Percentiles rank a stretch among this genome's conserved stretches.
phyloP scores from a whole-genome alignment of 2,888 invertebrate genomes.

The Myopa tessellatipennis region DNA sequence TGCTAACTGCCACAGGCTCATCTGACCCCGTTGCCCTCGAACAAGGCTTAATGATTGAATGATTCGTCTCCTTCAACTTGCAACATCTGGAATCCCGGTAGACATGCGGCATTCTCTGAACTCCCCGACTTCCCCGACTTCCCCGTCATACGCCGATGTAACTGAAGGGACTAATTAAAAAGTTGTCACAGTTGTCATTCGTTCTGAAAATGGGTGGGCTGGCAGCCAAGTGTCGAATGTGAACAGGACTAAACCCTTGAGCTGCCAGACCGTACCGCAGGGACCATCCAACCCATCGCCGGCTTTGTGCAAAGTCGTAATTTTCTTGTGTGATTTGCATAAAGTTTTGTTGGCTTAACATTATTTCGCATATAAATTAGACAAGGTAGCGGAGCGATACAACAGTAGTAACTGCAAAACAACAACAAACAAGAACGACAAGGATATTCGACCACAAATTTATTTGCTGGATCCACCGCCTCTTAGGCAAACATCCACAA shows the following conservation, averaged over 20 bases:
- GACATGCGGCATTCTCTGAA: too few relatives aligned
- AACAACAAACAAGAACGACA: slow-evolving; percentile 3
- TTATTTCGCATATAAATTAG: slow-evolving; percentile 39
- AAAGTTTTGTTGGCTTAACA: slow-evolving; percentile 30
- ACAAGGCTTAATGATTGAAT: too few relatives aligned
- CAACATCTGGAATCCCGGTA: too few relatives aligned
- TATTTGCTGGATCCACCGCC: slow-evolving; percentile 34
- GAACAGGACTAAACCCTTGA: not conserved
- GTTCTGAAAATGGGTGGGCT: not conserved
- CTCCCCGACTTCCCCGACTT: too few relatives aligned
- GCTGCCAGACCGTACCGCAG: not conserved
- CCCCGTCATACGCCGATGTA: too few relatives aligned
- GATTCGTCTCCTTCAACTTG: too few relatives aligned
- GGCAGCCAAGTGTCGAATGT: not conserved
- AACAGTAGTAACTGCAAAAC: slow-evolving; percentile 10
- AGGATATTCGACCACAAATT: slow-evolving; percentile 29
- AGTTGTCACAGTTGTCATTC: slow-evolving; percentile 36
- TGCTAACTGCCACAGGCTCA: too few relatives aligned
- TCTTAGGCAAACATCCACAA: slow-evolving; percentile 27
- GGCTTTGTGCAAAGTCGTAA: slow-evolving; percentile 23
- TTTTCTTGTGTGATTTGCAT: slow-evolving; percentile 37
- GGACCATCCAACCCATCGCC: not conserved
- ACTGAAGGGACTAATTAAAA: slow-evolving; percentile 34
- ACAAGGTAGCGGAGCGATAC: slow-evolving; percentile 19
- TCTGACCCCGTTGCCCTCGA: too few relatives aligned